phyloP scores from a whole-genome alignment of 1,140 invertebrate species.

The Formica selysi region DNA sequence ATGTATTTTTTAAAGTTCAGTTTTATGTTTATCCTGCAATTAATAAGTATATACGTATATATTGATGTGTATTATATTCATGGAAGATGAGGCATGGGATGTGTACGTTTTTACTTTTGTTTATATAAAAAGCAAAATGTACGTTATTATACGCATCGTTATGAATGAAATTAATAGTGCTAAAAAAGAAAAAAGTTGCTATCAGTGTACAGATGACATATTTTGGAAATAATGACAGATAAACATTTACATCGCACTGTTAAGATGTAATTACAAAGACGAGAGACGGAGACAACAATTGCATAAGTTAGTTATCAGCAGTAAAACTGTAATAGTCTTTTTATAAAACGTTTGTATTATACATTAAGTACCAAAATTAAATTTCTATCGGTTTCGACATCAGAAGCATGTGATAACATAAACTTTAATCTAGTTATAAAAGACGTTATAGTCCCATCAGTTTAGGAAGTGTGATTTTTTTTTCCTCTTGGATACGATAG shows the following conservation, averaged over 20 bases:
- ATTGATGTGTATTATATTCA: slow-evolving; percentile 26
- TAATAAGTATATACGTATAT: not conserved
- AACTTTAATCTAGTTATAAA: slow-evolving; percentile 56
- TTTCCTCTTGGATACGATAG: slow-evolving; percentile 41
- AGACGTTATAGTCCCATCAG: slow-evolving; percentile 31
- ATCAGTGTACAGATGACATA: slow-evolving; percentile 51
- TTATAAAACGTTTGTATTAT: slow-evolving; percentile 67
- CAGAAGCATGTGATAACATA: slow-evolving; percentile 50
- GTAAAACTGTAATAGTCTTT: slow-evolving; percentile 61
- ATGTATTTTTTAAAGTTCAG: slow-evolving; percentile 31
- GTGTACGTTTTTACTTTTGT: slow-evolving; percentile 37
- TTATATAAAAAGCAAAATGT: slow-evolving; percentile 40
- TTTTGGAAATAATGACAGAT: slow-evolving; percentile 43
- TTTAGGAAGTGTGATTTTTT: slow-evolving; percentile 32
- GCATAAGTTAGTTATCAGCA: slow-evolving; percentile 62
- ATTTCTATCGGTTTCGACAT: slow-evolving; percentile 46
- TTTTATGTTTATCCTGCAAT: slow-evolving; percentile 29
- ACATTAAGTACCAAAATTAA: slow-evolving; percentile 60
- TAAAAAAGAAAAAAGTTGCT: slow-evolving; percentile 33
- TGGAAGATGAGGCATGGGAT: slow-evolving; percentile 20
- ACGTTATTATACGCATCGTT: slow-evolving; percentile 40
- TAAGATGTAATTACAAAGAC: slow-evolving; percentile 41
- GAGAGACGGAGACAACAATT: slow-evolving; percentile 44
- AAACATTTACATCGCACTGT: slow-evolving; percentile 57
- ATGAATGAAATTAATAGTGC: slow-evolving; percentile 37